Conservation (phyloP, 2,797 vertebrate genomes). For the Rousettus madagascariensis region DNA sequence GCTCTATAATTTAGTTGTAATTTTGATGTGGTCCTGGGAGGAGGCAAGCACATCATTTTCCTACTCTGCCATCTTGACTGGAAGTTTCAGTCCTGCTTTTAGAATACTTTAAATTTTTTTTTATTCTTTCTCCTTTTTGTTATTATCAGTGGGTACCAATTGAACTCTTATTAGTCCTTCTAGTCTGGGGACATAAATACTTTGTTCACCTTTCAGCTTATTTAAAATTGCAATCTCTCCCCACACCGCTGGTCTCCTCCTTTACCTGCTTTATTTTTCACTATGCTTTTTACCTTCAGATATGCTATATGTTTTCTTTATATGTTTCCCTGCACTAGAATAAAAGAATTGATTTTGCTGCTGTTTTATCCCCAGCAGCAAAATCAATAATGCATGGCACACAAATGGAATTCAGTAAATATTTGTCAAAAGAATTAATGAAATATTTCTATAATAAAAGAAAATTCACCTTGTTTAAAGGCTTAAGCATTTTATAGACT, state of each 20-base stretch:
- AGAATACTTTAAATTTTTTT: neutral
- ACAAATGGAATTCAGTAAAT: constrained; percentile 3
- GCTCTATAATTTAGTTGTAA: no score
- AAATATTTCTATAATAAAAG: neutral
- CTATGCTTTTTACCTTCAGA: neutral
- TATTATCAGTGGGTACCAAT: neutral
- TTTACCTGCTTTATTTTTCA: neutral
- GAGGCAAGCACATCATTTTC: no score
- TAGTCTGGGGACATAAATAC: neutral
- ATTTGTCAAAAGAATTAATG: constrained; percentile 8
- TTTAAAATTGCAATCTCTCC: neutral
- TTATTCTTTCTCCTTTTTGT: neutral
- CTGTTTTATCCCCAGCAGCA: neutral
- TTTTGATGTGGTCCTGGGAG: no score
- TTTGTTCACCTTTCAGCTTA: neutral
- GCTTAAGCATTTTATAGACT: neutral
- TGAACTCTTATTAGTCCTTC: neutral
- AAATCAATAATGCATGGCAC: neutral
- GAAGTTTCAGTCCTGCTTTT: neutral
- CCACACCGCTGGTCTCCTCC: neutral
- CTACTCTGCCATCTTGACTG: no score
- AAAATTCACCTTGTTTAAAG: neutral
- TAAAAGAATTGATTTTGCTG: neutral
- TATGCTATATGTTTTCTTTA: neutral
- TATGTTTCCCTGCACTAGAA: neutral